Conservation (phyloP, 2,888 invertebrate species). For the Andrena trimmerana region DNA sequence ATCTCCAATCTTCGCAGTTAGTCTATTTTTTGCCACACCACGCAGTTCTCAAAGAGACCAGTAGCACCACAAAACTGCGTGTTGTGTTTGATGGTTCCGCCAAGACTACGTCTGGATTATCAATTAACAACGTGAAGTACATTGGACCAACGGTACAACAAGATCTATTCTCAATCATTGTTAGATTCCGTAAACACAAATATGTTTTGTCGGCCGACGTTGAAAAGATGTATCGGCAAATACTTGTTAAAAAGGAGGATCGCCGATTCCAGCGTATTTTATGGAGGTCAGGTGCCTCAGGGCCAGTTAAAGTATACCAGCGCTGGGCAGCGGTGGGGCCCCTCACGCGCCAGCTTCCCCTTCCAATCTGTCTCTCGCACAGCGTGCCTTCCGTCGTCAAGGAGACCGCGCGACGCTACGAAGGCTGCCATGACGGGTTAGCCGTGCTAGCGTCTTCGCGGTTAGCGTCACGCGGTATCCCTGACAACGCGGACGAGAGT, state of each 20-base stretch:
- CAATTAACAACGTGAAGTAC: not conserved
- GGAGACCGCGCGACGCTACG: no score
- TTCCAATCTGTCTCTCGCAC: no score
- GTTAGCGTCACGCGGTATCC: no score
- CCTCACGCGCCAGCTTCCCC: no score
- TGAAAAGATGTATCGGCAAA: conserved; percentile 26
- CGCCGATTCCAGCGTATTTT: not conserved
- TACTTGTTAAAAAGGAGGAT: not conserved
- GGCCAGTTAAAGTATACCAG: not conserved
- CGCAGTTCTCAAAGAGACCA: conserved; percentile 16
- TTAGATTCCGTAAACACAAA: conserved; percentile 11
- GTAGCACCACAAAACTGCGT: conserved; percentile 20
- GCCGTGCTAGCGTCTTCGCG: no score
- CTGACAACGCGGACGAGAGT: no score
- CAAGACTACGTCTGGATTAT: conserved; percentile 1
- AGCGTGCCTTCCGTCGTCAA: no score
- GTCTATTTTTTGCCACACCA: conserved; percentile 22
- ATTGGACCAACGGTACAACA: conserved; percentile 12
- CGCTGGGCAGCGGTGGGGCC: no score
- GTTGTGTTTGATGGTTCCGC: conserved; percentile 32
- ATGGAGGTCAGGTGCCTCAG: not conserved
- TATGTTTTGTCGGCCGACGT: conserved; percentile 13
- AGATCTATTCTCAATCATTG: conserved; percentile 3
- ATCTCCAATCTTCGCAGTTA: not conserved
- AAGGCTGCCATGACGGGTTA: no score